Conservation (phyloP, 2,797 vertebrate genomes). For the Phoebastria nigripes region DNA sequence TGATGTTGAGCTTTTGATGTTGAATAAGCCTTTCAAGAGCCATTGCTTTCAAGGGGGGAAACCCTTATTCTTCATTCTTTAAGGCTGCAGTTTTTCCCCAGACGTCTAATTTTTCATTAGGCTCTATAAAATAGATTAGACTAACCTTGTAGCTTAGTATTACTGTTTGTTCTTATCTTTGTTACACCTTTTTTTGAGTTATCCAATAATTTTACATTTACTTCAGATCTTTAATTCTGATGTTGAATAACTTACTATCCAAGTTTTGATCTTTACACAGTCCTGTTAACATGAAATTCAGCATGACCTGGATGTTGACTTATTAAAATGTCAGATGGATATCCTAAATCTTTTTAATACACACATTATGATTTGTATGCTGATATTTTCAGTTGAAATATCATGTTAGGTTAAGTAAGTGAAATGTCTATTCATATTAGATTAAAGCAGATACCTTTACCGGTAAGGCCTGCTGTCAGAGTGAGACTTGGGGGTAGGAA, state of each 20-base stretch:
- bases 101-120: not conserved
- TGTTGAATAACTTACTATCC: not conserved
- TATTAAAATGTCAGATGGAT: slow-evolving; percentile 2
- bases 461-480: not conserved
- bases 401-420: not conserved
- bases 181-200: not conserved
- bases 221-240: not conserved
- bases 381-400: not conserved
- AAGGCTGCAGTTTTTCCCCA: not conserved
- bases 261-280: not conserved
- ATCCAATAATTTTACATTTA: not conserved
- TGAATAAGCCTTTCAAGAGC: not conserved
- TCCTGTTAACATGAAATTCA: not conserved
- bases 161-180: not conserved
- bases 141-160: not conserved
- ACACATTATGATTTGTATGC: not conserved
- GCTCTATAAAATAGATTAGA: not conserved
- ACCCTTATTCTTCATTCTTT: not conserved
- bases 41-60: not conserved
- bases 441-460: not conserved
- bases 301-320: not conserved
- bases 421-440: not conserved
- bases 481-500: not conserved
- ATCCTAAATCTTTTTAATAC: not conserved
- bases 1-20: not conserved